phyloP scores from a whole-genome alignment of 2,888 invertebrate species.

The Tipula unca region DNA sequence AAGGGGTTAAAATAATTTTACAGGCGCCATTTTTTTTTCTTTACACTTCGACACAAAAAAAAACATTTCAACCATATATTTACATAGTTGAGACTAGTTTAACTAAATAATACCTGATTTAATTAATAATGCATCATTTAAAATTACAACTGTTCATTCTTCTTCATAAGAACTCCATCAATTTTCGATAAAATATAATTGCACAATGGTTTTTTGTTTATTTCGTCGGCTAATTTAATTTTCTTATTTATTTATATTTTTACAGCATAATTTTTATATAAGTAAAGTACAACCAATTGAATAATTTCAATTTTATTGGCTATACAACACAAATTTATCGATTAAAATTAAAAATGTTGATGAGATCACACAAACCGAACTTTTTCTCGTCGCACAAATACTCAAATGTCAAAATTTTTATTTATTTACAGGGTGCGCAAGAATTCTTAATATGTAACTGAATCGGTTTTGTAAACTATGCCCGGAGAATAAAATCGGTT shows the following conservation, averaged over 20 bases:
- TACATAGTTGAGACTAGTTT: not conserved
- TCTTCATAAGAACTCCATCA: not conserved
- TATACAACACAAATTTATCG: not conserved
- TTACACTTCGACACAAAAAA: not conserved
- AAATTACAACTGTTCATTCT: not conserved
- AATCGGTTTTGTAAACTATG: not conserved
- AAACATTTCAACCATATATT: not conserved
- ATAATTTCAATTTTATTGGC: not conserved
- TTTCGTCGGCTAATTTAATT: not conserved
- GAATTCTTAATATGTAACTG: not conserved
- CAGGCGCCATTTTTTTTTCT: not conserved
- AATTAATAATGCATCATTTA: not conserved
- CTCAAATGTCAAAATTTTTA: not conserved
- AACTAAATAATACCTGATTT: not conserved
- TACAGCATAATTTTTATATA: not conserved
- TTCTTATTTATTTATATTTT: not conserved
- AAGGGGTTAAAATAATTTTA: not conserved
- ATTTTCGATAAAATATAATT: not conserved
- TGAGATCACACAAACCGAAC: not conserved
- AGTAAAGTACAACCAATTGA: not conserved
- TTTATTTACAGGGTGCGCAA: not conserved
- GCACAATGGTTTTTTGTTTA: not conserved
- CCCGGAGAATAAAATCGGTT: too few species aligned
- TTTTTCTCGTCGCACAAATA: not conserved
- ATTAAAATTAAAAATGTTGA: not conserved